Evolutionary conservation across 2,888 invertebrate species (phyloP).

Genomic region (Chironomus tentans): DNA sequence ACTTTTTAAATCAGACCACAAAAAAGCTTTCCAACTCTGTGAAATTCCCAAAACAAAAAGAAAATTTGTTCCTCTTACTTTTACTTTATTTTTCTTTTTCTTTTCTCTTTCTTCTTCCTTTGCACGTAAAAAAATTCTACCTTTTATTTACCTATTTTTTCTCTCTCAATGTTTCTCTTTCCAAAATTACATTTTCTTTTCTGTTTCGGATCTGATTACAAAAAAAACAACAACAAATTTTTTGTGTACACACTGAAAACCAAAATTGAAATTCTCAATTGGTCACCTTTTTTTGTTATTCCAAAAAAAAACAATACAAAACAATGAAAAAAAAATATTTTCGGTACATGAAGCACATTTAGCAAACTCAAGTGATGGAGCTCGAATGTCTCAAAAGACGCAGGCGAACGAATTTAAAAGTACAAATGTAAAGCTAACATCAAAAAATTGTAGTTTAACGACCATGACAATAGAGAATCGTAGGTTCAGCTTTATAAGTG

Average conservation of each 20-base stretch:
- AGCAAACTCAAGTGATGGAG: not conserved
- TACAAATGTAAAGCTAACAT: conserved; percentile 22
- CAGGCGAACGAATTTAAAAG: conserved; percentile 1
- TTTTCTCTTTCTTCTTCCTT: not conserved
- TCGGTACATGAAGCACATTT: not conserved
- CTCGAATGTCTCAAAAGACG: not conserved
- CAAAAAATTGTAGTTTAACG: conserved; percentile 4
- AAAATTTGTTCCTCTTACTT: not conserved
- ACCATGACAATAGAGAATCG: conserved; percentile 2
- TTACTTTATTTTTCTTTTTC: not conserved
- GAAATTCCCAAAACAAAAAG: no score
- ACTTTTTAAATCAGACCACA: no score
- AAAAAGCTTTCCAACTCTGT: no score
- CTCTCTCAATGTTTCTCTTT: not conserved
- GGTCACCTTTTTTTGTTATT: no score
- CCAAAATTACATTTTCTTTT: no score
- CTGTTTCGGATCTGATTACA: no score
- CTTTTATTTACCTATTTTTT: not conserved
- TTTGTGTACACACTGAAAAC: no score
- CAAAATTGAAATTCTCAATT: no score
- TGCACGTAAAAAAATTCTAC: not conserved
- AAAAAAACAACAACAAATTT: not conserved
- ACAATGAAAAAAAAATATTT: not conserved
- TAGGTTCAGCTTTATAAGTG: conserved; percentile 8
- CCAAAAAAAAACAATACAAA: no score